Conservation (phyloP, 2,888 invertebrate genomes). For the Rhopalosiphum nymphaeae region DNA sequence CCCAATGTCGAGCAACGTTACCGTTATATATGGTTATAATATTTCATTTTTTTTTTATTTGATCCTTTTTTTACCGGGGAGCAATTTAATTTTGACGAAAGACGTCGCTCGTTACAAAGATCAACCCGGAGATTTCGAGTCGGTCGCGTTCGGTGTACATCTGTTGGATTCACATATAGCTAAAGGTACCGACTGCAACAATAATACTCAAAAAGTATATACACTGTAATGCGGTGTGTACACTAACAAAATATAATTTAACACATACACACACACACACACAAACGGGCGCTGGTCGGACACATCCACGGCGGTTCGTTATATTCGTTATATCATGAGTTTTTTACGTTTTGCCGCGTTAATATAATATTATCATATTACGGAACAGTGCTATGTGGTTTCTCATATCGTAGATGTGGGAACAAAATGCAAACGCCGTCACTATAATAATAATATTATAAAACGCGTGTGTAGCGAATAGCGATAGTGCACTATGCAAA, state of each 20-base stretch:
- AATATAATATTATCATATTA: background rate
- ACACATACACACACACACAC: background rate
- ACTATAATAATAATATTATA: background rate
- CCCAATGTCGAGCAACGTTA: background rate
- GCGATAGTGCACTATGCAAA: background rate
- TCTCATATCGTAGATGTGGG: background rate
- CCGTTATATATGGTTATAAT: background rate
- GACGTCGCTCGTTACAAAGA: constrained; percentile 1
- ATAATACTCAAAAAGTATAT: background rate
- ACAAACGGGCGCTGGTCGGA: background rate
- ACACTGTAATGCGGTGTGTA: background rate
- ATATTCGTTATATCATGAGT: background rate
- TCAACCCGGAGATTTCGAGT: constrained; percentile 21
- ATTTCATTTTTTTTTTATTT: background rate
- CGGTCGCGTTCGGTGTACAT: background rate
- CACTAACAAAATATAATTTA: background rate
- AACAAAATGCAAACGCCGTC: background rate
- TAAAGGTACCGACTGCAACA: background rate
- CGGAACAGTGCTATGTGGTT: background rate
- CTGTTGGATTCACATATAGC: background rate
- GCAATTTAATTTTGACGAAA: constrained; percentile 33
- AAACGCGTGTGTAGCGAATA: background rate
- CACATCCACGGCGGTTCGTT: background rate
- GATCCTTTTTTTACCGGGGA: background rate
- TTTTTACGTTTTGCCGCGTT: background rate